A percentile compares a stretch with the other conserved stretches of the same genome.
Evolutionary conservation across 2,113 vertebrate species (phyloP).

Genomic region (Holacanthus passer): DNA sequence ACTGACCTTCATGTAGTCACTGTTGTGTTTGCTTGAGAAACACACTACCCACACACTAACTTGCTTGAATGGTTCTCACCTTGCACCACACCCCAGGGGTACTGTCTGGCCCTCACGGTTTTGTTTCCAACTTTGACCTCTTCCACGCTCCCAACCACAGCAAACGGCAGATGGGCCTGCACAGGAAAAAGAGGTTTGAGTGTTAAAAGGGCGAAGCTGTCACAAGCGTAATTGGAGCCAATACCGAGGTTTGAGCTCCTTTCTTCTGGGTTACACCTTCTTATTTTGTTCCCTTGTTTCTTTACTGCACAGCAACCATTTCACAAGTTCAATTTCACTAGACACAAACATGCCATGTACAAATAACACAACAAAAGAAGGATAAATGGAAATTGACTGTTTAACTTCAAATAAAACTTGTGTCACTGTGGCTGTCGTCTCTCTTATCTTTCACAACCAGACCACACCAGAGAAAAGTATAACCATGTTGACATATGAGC

Average conservation of each 20-base stretch:
- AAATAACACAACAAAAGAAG: constrained; percentile 8
- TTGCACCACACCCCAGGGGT: constrained; percentile 98
- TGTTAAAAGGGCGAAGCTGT: constrained; percentile 16
- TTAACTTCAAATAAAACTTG: constrained; percentile 29
- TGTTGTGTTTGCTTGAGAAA: constrained; percentile 22
- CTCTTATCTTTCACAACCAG: constrained; percentile 46
- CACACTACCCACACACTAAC: constrained; percentile 9
- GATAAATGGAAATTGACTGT: not conserved
- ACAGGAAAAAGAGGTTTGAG: constrained; percentile 29
- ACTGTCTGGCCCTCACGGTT: constrained; percentile 95
- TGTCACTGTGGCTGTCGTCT: not conserved
- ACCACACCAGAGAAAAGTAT: constrained; percentile 46
- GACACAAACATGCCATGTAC: not conserved
- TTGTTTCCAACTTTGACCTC: constrained; percentile 99
- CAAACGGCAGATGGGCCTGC: constrained; percentile 96
- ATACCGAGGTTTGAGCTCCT: not conserved
- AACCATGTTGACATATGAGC: constrained; percentile 31
- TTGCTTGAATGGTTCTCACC: constrained; percentile 84
- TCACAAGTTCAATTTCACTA: constrained; percentile 1
- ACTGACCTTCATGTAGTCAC: not conserved
- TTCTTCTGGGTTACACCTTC: not conserved
- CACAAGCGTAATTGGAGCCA: not conserved
- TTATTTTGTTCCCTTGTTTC: not conserved
- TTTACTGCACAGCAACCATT: not conserved
- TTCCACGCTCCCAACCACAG: constrained; percentile 96